Evolutionary conservation across 2,797 vertebrate genomes (phyloP).

Genomic region (Clamator glandarius): DNA sequence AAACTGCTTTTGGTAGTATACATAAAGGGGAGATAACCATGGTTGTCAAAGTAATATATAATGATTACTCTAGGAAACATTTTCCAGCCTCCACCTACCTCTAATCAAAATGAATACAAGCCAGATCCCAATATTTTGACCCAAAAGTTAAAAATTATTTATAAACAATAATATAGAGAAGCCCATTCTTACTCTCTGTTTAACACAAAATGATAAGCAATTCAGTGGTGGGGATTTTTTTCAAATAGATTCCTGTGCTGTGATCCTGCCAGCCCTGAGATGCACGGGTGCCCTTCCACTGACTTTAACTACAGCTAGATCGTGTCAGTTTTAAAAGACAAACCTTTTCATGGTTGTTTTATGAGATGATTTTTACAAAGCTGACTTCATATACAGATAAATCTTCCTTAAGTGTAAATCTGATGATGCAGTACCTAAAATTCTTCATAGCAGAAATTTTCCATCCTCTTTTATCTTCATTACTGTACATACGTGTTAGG

Average conservation of each 20-base stretch:
- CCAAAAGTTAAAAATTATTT: constrained; percentile 11
- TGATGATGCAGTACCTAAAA: neutral
- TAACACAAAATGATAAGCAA: neutral
- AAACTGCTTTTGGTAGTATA: constrained; percentile 1
- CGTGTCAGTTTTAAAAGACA: neutral
- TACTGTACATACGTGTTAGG: neutral
- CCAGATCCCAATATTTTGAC: constrained; percentile 46
- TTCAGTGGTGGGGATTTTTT: neutral
- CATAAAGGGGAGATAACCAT: neutral
- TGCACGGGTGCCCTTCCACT: neutral
- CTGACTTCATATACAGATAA: neutral
- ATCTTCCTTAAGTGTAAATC: constrained; percentile 7
- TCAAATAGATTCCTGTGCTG: neutral
- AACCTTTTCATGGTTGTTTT: neutral
- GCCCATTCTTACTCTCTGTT: neutral
- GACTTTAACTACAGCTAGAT: neutral
- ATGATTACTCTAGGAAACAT: constrained; percentile 9
- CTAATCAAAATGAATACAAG: constrained; percentile 31
- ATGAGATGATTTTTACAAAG: neutral
- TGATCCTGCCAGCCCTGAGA: neutral
- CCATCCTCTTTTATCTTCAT: constrained; percentile 57
- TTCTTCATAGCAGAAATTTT: neutral
- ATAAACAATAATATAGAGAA: constrained; percentile 1
- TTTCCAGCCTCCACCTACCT: constrained; percentile 27
- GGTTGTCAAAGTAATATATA: constrained; percentile 31